Evolutionary conservation across 1,140 invertebrate genomes (phyloP), one percentile per base, ranked within the genome.

Genomic region (Anthonomus grandis): DNA sequence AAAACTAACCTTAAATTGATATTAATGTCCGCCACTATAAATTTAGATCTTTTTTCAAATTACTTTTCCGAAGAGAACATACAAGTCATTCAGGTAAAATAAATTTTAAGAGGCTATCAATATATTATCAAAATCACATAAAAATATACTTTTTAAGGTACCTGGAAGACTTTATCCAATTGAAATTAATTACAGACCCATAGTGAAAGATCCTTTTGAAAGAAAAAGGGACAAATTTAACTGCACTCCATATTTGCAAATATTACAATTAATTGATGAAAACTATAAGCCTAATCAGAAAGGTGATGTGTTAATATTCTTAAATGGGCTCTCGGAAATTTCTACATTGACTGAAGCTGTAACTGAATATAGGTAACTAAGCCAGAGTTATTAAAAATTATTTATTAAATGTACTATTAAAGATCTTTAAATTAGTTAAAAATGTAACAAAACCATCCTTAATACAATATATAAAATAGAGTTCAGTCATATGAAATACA

Each of bases 1-100:
- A 77, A 89, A 47, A 68, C 78, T 13, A 85, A 97, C 68, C 74
- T 98, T 3, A 97, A 97, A 75, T 75, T 99, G 4, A 86, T 99
- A 13, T 81, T 99, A 0, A 99, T 99, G 97, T 98, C 95, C 4
- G 97, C 97, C 10, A 99, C 97, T 1, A 98, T 99, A 34, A 99
- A 99, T 76, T 88, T 98, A 36, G 79, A 94, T 61, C 77, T 98
- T 1, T 99, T 98, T 75, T 82, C 83, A 59, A 78, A 85, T 58
- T 99, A 96, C 75, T 99, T 98, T 77, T 73, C 84, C 31, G 79
- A 87, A 57, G 86, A 90, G 71, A 79, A 86, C 37, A 88, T 89
- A 31, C 82, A 83, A 62, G 81, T 95, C 39, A 86, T 97, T 64
- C 81, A 94, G 77, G 62, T 58, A 51, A 44, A n/a, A 42, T 8